phyloP scores from a whole-genome alignment of 2,797 vertebrate genomes.

The Rhabdophis nuchalis region DNA sequence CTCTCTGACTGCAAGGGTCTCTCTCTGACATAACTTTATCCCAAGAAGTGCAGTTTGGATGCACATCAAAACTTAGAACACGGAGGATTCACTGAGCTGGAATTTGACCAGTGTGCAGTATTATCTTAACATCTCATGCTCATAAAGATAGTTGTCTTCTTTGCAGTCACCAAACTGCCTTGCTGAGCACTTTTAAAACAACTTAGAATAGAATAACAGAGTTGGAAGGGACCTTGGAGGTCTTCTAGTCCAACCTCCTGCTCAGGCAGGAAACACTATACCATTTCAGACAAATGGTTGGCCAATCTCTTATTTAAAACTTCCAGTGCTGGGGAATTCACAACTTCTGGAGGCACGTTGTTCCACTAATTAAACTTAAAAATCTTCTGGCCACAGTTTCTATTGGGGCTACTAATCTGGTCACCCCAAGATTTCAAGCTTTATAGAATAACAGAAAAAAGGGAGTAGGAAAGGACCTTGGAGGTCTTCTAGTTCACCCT shows the following conservation, averaged over 20 bases:
- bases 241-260: too few species aligned
- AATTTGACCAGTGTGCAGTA: background rate
- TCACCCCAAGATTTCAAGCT: too few species aligned
- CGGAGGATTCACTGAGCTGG: background rate
- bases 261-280: too few species aligned
- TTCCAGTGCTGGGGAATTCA: too few species aligned
- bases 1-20: background rate
- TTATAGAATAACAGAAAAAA: background rate
- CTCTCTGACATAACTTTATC: background rate
- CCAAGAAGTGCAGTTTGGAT: background rate
- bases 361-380: background rate
- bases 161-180: background rate
- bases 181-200: too few species aligned
- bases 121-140: background rate
- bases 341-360: too few species aligned
- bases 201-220: too few species aligned
- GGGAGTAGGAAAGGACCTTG: background rate
- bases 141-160: background rate
- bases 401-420: background rate
- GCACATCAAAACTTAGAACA: background rate
- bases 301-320: too few species aligned
- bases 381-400: background rate
- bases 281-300: too few species aligned
- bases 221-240: too few species aligned
- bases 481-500: background rate